Percentiles rank a stretch among this genome's conserved stretches.
phyloP scores from a whole-genome alignment of 2,888 invertebrate genomes.

The Globia sparganii region DNA sequence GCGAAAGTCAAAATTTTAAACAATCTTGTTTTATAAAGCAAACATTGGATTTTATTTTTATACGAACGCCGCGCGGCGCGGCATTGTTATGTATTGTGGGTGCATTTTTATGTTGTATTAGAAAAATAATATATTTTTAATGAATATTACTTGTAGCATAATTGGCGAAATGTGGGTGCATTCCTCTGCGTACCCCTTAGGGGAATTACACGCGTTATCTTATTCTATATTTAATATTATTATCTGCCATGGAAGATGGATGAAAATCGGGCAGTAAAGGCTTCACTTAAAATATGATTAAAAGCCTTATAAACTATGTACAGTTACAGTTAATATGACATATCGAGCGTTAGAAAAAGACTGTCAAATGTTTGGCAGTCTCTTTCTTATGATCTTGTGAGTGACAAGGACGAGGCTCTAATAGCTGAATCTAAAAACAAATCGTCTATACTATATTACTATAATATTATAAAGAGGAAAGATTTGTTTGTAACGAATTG shows the following conservation, averaged over 20 bases:
- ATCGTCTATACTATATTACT: too few relatives aligned
- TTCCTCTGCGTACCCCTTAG: not conserved
- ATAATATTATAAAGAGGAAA: too few relatives aligned
- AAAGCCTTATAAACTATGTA: not conserved
- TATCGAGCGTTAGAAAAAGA: not conserved
- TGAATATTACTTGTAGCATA: not conserved
- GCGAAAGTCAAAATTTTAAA: slow-evolving; percentile 83
- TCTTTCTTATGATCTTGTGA: not conserved
- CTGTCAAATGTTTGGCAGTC: not conserved
- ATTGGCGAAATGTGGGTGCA: slow-evolving; percentile 10
- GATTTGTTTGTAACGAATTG: too few relatives aligned
- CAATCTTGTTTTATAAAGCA: slow-evolving; percentile 29
- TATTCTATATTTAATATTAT: not conserved
- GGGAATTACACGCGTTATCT: not conserved
- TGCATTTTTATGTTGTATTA: slow-evolving; percentile 53
- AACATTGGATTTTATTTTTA: slow-evolving; percentile 72
- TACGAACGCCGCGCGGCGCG: slow-evolving; percentile 55
- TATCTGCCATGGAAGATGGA: not conserved
- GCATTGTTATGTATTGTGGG: slow-evolving; percentile 33
- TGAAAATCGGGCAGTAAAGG: not conserved
- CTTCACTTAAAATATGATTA: not conserved
- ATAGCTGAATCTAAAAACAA: not conserved
- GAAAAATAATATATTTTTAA: slow-evolving; percentile 19
- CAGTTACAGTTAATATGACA: not conserved
- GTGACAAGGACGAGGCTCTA: not conserved